These are phyloP conservation scores for Sycophaga agraensis DNA, from an alignment of 1,140 invertebrate species.

Conservation along the genomic window DNA sequence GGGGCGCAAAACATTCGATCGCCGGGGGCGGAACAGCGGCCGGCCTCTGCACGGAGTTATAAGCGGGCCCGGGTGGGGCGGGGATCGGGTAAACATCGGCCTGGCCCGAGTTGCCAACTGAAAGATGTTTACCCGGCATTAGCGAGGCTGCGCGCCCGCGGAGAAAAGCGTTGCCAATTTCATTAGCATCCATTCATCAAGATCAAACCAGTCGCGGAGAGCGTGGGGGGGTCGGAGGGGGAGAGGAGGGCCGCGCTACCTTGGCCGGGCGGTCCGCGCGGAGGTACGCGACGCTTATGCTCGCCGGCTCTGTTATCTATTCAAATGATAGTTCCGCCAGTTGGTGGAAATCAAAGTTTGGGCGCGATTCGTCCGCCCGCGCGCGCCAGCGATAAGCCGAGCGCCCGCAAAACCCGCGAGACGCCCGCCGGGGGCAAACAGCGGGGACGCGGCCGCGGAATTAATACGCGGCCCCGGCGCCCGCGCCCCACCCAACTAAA, in stretches of 20 bases:
- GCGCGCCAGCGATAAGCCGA: too few relatives aligned
- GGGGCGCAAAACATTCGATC: too few relatives aligned
- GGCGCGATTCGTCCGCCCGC: neutral
- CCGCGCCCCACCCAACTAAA: neutral
- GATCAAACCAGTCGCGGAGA: constrained; percentile 6
- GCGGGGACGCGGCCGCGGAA: too few relatives aligned
- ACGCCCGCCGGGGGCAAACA: too few relatives aligned
- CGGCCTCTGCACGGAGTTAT: too few relatives aligned
- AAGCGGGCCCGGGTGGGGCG: neutral
- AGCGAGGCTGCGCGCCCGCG: neutral
- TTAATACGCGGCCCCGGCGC: neutral
- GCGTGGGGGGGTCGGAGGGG: neutral
- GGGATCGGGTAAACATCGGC: neutral
- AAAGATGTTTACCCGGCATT: constrained; percentile 13
- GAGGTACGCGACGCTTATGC: neutral
- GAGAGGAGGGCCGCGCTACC: too few relatives aligned
- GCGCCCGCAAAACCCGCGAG: too few relatives aligned
- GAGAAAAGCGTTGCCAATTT: neutral
- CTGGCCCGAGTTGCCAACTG: neutral
- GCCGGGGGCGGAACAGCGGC: too few relatives aligned
- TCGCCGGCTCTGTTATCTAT: constrained; percentile 10
- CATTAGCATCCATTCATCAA: neutral
- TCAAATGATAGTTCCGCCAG: constrained; percentile 2
- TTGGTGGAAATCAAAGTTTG: constrained; percentile 3
- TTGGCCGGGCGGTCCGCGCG: too few relatives aligned